Percentiles rank a stretch among this genome's conserved stretches.
These are phyloP conservation scores for Brachirus orientalis DNA, from an alignment of 2,113 vertebrate genomes.

Conservation along the genomic window DNA sequence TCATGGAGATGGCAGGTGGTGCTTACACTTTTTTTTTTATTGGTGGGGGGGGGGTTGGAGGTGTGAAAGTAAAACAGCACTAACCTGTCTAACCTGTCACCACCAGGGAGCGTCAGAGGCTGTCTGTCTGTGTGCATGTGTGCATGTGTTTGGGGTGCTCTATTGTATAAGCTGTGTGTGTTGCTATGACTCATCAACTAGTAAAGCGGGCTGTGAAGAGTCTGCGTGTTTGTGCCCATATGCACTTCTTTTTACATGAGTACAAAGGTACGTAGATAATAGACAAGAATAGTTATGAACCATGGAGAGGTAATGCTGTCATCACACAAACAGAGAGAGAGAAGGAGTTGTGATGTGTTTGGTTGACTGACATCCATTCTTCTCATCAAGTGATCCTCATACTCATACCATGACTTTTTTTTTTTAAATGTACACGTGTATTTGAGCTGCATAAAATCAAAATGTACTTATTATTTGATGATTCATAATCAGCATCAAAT, in stretches of 20 bases:
- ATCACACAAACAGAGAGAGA: not conserved
- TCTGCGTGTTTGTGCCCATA: not conserved
- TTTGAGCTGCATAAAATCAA: too few species aligned
- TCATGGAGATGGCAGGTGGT: slow-evolving; percentile 39
- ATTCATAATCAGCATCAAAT: too few species aligned
- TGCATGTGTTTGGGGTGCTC: slow-evolving; percentile 20
- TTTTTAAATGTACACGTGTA: too few species aligned
- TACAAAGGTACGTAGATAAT: not conserved
- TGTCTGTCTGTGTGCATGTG: slow-evolving; percentile 29
- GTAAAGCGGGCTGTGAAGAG: slow-evolving; percentile 34
- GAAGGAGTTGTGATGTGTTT: too few species aligned
- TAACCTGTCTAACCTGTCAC: slow-evolving; percentile 65
- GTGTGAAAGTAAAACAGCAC: slow-evolving; percentile 54
- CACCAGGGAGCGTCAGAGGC: slow-evolving; percentile 55
- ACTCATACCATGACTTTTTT: too few species aligned
- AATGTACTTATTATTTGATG: too few species aligned
- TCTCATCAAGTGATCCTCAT: too few species aligned
- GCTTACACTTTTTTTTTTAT: slow-evolving; percentile 20
- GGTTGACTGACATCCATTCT: too few species aligned
- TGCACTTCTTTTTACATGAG: not conserved
- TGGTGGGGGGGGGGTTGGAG: not conserved
- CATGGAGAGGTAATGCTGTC: slow-evolving; percentile 6
- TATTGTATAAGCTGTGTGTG: slow-evolving; percentile 29
- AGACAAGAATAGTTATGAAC: slow-evolving; percentile 12
- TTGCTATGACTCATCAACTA: slow-evolving; percentile 67